Conservation (phyloP, 1,140 invertebrate species). For the Apis dorsata region DNA sequence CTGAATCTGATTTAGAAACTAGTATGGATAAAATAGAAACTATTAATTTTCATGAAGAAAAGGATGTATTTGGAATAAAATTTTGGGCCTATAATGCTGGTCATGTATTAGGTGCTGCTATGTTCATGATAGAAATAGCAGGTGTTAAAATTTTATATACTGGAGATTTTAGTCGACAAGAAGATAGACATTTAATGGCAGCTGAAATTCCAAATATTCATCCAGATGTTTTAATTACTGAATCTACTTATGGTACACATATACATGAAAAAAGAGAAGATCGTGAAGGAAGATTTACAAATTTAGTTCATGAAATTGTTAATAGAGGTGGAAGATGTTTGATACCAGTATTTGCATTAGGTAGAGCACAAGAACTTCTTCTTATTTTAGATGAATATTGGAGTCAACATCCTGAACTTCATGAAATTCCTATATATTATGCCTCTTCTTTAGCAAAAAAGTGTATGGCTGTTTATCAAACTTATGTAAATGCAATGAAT, state of each 20-base stretch:
- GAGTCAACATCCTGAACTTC: conserved; percentile 98
- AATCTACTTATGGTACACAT: conserved; percentile 99
- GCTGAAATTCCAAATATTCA: conserved; percentile 98
- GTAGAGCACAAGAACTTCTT: conserved; percentile 97
- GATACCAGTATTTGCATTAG: conserved; percentile 99
- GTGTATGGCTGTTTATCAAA: conserved; percentile 99
- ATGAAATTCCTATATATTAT: conserved; percentile 99
- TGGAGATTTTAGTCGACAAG: conserved; percentile 98
- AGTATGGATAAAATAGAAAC: conserved; percentile 99
- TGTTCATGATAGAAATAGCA: conserved; percentile 99
- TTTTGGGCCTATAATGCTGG: conserved; percentile 99
- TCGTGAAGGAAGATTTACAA: conserved; percentile 96
- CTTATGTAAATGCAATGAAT: conserved; percentile 99
- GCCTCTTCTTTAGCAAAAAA: conserved; percentile 99
- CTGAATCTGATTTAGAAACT: conserved; percentile 96
- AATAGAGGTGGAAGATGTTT: conserved; percentile 96
- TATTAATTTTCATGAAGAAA: conserved; percentile 99
- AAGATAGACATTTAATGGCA: conserved; percentile 99
- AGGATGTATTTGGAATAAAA: conserved; percentile 96
- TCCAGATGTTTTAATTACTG: conserved; percentile 98
- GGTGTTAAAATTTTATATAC: conserved; percentile 94
- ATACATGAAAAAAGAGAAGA: conserved; percentile 99
- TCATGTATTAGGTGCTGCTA: conserved; percentile 98
- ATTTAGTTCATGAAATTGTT: conserved; percentile 97
- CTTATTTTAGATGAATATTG: conserved; percentile 99